phyloP scores from a whole-genome alignment of 2,888 invertebrate genomes.

The Emmelina monodactyla region DNA sequence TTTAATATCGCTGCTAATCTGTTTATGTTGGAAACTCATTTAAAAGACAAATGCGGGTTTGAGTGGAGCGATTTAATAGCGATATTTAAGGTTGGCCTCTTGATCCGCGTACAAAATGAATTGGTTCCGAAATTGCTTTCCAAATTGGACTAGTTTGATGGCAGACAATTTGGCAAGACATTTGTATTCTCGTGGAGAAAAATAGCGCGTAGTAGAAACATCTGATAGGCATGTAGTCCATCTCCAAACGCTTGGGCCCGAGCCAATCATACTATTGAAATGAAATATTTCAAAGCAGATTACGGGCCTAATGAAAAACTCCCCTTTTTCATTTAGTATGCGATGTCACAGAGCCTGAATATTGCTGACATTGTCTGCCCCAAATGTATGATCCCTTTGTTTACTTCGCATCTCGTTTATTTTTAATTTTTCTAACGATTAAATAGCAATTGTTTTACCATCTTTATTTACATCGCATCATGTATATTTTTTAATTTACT shows the following conservation, averaged over 20 bases:
- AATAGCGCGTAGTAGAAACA: slow-evolving; percentile 50
- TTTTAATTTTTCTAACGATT: too few species aligned
- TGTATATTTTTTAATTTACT: too few species aligned
- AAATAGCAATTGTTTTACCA: too few species aligned
- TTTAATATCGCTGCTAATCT: slow-evolving; percentile 33
- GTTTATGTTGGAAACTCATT: slow-evolving; percentile 29
- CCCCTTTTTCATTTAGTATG: slow-evolving; percentile 30
- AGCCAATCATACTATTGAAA: slow-evolving; percentile 54
- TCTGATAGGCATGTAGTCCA: slow-evolving; percentile 52
- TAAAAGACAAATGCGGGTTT: slow-evolving; percentile 43
- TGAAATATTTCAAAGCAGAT: slow-evolving; percentile 47
- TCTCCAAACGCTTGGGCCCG: slow-evolving; percentile 42
- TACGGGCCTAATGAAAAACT: slow-evolving; percentile 40
- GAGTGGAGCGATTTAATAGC: slow-evolving; percentile 49
- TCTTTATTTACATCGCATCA: too few species aligned
- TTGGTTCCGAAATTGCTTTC: slow-evolving; percentile 64
- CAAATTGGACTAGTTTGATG: slow-evolving; percentile 62
- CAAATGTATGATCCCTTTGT: too few species aligned
- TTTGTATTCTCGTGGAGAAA: slow-evolving; percentile 62
- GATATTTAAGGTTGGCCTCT: slow-evolving; percentile 57
- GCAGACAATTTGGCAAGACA: slow-evolving; percentile 64
- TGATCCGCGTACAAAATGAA: slow-evolving; percentile 62
- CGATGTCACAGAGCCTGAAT: slow-evolving; percentile 12
- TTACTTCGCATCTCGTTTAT: too few species aligned
- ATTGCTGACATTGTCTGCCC: slow-evolving; percentile 1